Conservation (phyloP, 2,113 vertebrate species). For the Pelecanus crispus region DNA sequence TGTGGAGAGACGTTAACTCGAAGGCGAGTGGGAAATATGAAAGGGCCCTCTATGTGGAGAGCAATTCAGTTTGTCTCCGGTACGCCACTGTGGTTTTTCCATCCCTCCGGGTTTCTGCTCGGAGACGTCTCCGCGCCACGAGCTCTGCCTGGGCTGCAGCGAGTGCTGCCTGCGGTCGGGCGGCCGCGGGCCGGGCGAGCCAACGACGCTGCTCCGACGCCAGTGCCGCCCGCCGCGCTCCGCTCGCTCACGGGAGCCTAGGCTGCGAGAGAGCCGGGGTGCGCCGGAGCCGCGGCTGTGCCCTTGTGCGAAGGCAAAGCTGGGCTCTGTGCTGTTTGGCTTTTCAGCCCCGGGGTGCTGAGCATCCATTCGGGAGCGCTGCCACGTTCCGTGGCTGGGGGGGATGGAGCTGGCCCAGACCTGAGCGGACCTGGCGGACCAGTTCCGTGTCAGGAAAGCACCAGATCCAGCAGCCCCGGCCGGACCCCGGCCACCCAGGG, state of each 20-base stretch:
- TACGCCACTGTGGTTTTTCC: not conserved
- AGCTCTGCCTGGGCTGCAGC: not conserved
- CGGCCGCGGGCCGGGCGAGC: accelerated
- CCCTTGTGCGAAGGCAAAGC: not conserved
- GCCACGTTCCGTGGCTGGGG: accelerated
- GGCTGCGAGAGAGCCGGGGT: accelerated
- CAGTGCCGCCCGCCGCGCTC: accelerated
- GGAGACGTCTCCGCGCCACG: accelerated
- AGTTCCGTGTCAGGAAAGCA: accelerated
- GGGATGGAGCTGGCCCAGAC: not conserved
- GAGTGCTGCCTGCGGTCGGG: not conserved
- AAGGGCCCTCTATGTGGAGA: not conserved
- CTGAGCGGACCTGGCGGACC: accelerated
- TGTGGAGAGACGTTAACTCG: not conserved
- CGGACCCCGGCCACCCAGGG: not conserved
- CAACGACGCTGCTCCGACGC: accelerated
- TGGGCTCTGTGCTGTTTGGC: not conserved
- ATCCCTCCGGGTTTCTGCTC: not conserved
- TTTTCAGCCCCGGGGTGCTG: not conserved
- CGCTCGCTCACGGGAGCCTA: too few species aligned
- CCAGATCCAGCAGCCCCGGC: not conserved
- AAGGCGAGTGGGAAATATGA: not conserved
- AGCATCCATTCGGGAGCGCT: accelerated
- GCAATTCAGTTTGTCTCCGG: not conserved
- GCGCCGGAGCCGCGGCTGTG: accelerated